Evolutionary conservation across 2,113 vertebrate species (phyloP).

Genomic region (Eulemur macaco): DNA sequence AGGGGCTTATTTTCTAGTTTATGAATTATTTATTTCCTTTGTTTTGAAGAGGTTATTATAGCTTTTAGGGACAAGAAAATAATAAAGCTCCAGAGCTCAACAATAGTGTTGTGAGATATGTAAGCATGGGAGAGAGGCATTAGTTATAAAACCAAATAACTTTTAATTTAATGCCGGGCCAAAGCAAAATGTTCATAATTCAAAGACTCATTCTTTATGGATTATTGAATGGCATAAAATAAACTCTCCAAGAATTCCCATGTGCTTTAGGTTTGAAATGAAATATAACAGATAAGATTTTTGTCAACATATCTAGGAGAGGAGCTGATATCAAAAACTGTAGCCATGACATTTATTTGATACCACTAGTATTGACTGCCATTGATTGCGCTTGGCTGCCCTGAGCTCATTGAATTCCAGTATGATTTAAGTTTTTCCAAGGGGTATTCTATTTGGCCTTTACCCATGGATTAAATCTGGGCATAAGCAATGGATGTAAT

Average conservation of each 20-base stretch:
- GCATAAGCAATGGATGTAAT: not conserved
- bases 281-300: not conserved
- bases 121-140: not conserved
- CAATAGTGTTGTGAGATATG: not conserved
- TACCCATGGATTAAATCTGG: not conserved
- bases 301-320: not conserved
- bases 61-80: not conserved
- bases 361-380: not conserved
- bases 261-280: constrained; percentile 8
- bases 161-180: constrained; percentile 21
- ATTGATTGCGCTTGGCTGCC: not conserved
- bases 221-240: not conserved
- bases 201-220: not conserved
- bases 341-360: not conserved
- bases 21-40: constrained; percentile 76
- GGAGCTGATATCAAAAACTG: not conserved
- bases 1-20: constrained; percentile 49
- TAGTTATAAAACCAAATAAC: constrained; percentile 3
- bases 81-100: constrained; percentile 5
- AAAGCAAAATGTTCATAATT: constrained; percentile 12
- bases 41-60: constrained; percentile 35
- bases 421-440: not conserved
- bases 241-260: not conserved
- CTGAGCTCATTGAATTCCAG: not conserved
- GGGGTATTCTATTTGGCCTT: not conserved